Conservation (phyloP, 2,888 invertebrate genomes). For the Lithophane semibrunnea region DNA sequence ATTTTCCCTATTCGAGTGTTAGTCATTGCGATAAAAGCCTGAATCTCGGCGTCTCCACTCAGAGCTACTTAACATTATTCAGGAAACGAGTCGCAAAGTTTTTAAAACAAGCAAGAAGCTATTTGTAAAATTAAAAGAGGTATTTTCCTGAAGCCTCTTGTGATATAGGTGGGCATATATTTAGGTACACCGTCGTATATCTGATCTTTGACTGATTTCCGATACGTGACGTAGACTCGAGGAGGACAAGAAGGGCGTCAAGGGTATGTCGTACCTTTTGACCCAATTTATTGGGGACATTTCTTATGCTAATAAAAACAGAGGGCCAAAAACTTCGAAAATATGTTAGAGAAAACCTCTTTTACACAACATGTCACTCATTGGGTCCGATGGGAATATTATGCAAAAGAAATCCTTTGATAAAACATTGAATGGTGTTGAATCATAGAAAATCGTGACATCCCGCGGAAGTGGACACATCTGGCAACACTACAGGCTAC, state of each 20-base stretch:
- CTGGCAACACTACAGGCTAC: conserved; percentile 55
- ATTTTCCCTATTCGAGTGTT: conserved; percentile 52
- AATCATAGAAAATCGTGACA: conserved; percentile 65
- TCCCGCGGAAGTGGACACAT: conserved; percentile 60
- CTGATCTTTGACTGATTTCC: conserved; percentile 62
- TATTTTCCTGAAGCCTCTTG: conserved; percentile 27
- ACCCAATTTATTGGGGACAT: conserved; percentile 61
- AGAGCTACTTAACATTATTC: conserved; percentile 51
- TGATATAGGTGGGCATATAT: conserved; percentile 43
- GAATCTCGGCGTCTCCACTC: conserved; percentile 48
- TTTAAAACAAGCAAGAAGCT: conserved; percentile 55
- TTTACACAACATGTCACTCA: conserved; percentile 31
- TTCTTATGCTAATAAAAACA: conserved; percentile 62
- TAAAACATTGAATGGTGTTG: conserved; percentile 62
- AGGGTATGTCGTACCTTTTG: conserved; percentile 62
- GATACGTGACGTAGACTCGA: conserved; percentile 59
- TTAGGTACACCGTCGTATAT: conserved; percentile 43
- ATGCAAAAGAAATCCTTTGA: conserved; percentile 63
- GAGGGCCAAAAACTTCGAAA: conserved; percentile 52
- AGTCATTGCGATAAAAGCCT: conserved; percentile 59
- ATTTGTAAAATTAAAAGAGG: conserved; percentile 53
- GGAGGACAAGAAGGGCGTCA: conserved; percentile 54
- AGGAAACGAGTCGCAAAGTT: conserved; percentile 44
- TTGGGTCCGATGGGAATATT: conserved; percentile 53
- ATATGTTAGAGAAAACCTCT: conserved; percentile 39